These are phyloP conservation scores for Sipha flava DNA, from an alignment of 1,140 invertebrate species.

Conservation along the genomic window DNA sequence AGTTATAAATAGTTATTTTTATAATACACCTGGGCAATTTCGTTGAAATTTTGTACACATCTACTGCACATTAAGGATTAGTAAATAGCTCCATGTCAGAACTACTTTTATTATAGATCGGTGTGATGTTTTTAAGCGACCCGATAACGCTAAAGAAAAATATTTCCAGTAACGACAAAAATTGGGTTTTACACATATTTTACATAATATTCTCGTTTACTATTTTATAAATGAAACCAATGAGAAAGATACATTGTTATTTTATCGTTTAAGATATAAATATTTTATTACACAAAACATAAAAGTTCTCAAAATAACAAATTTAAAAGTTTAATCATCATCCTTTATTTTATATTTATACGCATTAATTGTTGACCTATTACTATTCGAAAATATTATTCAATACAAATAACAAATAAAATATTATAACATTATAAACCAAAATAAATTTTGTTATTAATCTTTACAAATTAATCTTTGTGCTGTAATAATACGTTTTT, in stretches of 20 bases:
- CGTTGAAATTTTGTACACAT: neutral
- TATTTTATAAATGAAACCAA: neutral
- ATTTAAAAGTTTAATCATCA: neutral
- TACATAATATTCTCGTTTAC: neutral
- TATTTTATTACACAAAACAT: neutral
- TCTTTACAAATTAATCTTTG: no score
- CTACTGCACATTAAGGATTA: neutral
- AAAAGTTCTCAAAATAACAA: neutral
- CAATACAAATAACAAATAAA: neutral
- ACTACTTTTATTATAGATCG: neutral
- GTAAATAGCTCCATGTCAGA: neutral
- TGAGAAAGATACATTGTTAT: neutral
- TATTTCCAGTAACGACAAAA: neutral
- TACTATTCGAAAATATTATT: neutral
- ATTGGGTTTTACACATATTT: neutral
- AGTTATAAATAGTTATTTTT: neutral
- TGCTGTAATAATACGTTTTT: no score
- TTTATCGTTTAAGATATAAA: neutral
- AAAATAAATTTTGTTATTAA: neutral
- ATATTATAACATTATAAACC: no score
- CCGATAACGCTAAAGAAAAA: neutral
- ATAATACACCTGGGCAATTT: neutral
- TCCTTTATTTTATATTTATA: neutral
- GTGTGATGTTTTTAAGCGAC: neutral
- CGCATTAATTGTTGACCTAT: neutral